Conservation (phyloP, 2,888 invertebrate species). For the Scaptomyza parva region DNA sequence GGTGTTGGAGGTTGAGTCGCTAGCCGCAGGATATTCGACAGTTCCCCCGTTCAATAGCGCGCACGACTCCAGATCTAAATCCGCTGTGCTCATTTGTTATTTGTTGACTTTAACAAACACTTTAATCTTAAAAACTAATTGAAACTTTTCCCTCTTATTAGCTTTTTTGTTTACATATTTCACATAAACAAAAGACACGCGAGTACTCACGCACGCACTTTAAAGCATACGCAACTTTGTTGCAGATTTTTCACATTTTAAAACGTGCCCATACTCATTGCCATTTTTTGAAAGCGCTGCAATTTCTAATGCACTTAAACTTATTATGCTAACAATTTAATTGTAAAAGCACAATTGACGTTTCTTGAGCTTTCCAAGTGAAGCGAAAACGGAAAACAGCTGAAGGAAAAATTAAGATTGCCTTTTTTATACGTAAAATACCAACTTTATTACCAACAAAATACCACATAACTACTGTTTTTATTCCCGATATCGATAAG, state of each 20-base stretch:
- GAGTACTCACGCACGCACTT: constrained; percentile 3
- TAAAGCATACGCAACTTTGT: constrained; percentile 9
- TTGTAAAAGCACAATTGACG: constrained; percentile 28
- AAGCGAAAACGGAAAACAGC: constrained; percentile 59
- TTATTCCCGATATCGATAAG: neutral
- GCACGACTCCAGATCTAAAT: constrained; percentile 66
- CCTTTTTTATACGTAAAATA: constrained; percentile 6
- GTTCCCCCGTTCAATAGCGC: constrained; percentile 72
- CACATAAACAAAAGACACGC: constrained; percentile 32
- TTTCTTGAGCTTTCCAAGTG: constrained; percentile 42
- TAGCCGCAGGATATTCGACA: constrained; percentile 42
- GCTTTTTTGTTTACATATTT: constrained; percentile 56
- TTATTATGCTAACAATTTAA: constrained; percentile 2
- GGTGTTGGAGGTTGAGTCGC: constrained; percentile 16
- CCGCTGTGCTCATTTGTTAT: constrained; percentile 59
- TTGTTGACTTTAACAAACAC: constrained; percentile 24
- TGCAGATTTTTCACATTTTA: constrained; percentile 44
- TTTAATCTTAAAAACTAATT: constrained; percentile 22
- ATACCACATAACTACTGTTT: constrained; percentile 16
- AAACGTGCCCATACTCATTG: constrained; percentile 31
- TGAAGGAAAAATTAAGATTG: constrained; percentile 18
- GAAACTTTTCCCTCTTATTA: constrained; percentile 5
- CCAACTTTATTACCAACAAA: constrained; percentile 7
- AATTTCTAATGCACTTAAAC: constrained; percentile 12
- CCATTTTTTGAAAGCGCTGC: constrained; percentile 24